A percentile compares a stretch with the other conserved stretches of the same genome.
These are phyloP conservation scores for Gobius niger DNA, from an alignment of 2,113 vertebrate genomes.

Conservation along the genomic window DNA sequence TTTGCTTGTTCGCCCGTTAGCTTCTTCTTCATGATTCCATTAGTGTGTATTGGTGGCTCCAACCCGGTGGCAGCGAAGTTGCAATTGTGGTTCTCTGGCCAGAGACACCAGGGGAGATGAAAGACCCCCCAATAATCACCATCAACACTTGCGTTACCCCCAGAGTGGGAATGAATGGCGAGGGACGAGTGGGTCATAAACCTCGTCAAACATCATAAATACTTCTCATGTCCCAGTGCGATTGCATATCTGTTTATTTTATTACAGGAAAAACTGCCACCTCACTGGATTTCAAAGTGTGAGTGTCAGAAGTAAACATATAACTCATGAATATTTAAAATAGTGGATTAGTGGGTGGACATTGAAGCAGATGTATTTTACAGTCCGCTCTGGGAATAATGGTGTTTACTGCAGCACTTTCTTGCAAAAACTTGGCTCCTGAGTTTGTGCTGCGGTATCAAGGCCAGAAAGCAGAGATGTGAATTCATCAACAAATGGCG, in stretches of 20 bases:
- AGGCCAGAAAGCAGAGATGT: slow-evolving; percentile 18
- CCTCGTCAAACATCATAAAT: not conserved
- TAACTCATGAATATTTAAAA: slow-evolving; percentile 1
- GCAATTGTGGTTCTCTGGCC: too few species aligned
- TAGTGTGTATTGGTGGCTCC: too few species aligned
- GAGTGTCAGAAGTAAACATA: not conserved
- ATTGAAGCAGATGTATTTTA: slow-evolving; percentile 16
- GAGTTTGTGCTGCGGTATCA: slow-evolving; percentile 12
- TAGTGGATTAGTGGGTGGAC: not conserved
- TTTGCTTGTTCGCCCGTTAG: too few species aligned
- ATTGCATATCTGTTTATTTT: slow-evolving; percentile 23
- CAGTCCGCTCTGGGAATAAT: slow-evolving; percentile 10
- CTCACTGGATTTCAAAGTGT: slow-evolving; percentile 5
- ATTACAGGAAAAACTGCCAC: slow-evolving; percentile 8
- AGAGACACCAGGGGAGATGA: too few species aligned
- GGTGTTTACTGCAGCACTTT: slow-evolving; percentile 2
- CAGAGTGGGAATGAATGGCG: too few species aligned
- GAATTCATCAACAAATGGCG: not conserved
- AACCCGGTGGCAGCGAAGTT: too few species aligned
- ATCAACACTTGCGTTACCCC: too few species aligned
- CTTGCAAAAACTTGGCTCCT: slow-evolving; percentile 14
- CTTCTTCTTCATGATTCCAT: too few species aligned
- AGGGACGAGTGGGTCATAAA: not conserved
- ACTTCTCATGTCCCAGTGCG: slow-evolving; percentile 14
- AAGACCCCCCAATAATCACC: too few species aligned